Percentiles rank a stretch among this genome's conserved stretches.
Evolutionary conservation across 2,797 vertebrate genomes (phyloP).

Genomic region (Staurois parvus): DNA sequence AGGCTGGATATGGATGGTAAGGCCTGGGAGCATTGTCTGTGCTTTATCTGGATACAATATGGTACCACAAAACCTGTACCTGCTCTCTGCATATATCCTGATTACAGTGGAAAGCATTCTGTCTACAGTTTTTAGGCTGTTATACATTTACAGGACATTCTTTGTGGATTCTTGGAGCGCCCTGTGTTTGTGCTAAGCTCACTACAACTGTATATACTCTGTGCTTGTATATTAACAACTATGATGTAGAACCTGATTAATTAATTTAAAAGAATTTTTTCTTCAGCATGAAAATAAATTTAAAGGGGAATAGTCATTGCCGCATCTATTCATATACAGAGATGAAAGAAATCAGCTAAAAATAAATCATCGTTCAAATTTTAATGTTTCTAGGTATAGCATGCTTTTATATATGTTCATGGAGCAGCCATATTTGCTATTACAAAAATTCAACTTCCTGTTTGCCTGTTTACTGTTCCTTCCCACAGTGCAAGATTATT

Average conservation of each 20-base stretch:
- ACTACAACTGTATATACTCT: neutral
- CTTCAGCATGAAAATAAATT: neutral
- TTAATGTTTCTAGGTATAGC: too few species aligned
- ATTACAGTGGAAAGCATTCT: neutral
- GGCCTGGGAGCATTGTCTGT: slow-evolving; percentile 39
- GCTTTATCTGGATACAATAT: slow-evolving; percentile 16
- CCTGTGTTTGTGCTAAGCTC: neutral
- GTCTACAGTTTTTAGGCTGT: neutral
- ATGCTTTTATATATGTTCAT: too few species aligned
- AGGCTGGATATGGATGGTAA: slow-evolving; percentile 97
- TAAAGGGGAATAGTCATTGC: neutral
- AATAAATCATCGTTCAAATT: too few species aligned
- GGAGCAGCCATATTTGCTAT: too few species aligned
- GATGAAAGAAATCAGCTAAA: too few species aligned
- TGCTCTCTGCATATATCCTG: neutral
- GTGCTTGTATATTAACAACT: neutral
- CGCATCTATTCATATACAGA: too few species aligned
- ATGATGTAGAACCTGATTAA: neutral
- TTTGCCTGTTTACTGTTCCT: too few species aligned
- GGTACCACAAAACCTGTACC: neutral
- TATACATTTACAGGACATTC: neutral
- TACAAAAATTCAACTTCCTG: too few species aligned
- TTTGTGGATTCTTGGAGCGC: neutral
- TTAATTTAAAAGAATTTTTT: neutral
- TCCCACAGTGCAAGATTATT: too few species aligned